Base-by-base conservation (phyloP, 1,140 invertebrate genomes). In the Sipha flava region DNA sequence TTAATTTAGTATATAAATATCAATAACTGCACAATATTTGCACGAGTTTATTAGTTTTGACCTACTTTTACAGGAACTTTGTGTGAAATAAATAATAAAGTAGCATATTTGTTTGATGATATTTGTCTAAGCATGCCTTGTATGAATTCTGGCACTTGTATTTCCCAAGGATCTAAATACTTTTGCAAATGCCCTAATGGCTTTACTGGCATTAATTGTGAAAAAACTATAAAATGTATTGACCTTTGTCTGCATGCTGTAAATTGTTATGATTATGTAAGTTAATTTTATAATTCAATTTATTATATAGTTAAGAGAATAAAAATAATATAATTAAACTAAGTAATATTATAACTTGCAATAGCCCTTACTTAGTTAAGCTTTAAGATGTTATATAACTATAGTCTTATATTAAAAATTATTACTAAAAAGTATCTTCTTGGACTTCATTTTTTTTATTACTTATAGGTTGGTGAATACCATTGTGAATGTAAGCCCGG, bases 171-270 rank as follows among this genome's bases (percentile, higher is more conserved):
- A 77, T 77, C 52, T 43, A 59, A 26, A 84, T 93, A 88, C 83
- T 87, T 88, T 47, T 98, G 95, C 86, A 86, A 89, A 9, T 97
- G 95, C 84, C 90, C 89, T 0, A 83, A 87, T 0, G 94, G 95
- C 14, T 95, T 90, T 85, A 87, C 87, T 34, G 95, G 95, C 18
- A 85, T 88, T 37, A 88, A 89, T 23, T 97, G 95, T 86, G 79
- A 62, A 52, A 87, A 90, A 80, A 85, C 89, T 37, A 86, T 90
- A 82, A 87, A 89, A 49, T n/a, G 84, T 5, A 81, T 83, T n/a
- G 87, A 87, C 79, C 88, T 88, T 26, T 91, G 90, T 82, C 82
- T 82, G 40, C 88, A 88, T 81, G 87, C 87, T 72, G 88, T 87
- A 7, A 87, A 85, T 4, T 90, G 90, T 81, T 82, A 84, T 80